phyloP scores from a whole-genome alignment of 2,888 invertebrate species.

The Hyalella azteca region DNA sequence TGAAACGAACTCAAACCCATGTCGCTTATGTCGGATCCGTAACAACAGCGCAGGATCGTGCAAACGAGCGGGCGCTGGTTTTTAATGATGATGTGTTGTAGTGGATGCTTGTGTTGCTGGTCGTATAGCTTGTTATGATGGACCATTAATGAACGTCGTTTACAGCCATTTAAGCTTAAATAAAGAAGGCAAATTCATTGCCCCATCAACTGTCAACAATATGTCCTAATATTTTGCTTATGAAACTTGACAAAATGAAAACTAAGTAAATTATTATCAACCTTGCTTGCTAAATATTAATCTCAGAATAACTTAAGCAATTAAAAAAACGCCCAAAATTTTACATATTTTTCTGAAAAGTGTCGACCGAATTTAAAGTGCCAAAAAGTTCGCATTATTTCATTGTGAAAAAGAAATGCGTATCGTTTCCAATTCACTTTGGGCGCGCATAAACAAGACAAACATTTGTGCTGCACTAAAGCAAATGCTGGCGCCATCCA shows the following conservation, averaged over 20 bases:
- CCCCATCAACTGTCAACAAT: too few relatives aligned
- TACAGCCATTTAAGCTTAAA: neutral
- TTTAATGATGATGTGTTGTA: slow-evolving; percentile 8
- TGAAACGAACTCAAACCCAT: neutral
- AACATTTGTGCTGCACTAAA: neutral
- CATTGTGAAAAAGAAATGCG: neutral
- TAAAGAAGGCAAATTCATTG: neutral
- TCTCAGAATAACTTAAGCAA: neutral
- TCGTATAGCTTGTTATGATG: slow-evolving; percentile 1
- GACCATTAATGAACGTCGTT: neutral
- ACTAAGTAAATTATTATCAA: too few relatives aligned
- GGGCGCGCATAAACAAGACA: neutral
- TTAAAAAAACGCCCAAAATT: neutral
- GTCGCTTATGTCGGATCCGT: slow-evolving; percentile 13
- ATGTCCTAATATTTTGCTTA: too few relatives aligned
- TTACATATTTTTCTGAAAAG: too few relatives aligned
- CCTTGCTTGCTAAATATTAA: too few relatives aligned
- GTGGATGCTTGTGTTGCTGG: neutral
- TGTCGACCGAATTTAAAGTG: too few relatives aligned
- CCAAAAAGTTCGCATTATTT: too few relatives aligned
- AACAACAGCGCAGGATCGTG: neutral
- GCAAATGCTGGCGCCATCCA: slow-evolving; percentile 1
- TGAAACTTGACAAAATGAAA: too few relatives aligned
- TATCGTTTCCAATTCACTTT: neutral
- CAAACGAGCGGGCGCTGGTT: neutral